Evolutionary conservation across 2,888 invertebrate genomes (phyloP).

Genomic region (Cephus spinipes): DNA sequence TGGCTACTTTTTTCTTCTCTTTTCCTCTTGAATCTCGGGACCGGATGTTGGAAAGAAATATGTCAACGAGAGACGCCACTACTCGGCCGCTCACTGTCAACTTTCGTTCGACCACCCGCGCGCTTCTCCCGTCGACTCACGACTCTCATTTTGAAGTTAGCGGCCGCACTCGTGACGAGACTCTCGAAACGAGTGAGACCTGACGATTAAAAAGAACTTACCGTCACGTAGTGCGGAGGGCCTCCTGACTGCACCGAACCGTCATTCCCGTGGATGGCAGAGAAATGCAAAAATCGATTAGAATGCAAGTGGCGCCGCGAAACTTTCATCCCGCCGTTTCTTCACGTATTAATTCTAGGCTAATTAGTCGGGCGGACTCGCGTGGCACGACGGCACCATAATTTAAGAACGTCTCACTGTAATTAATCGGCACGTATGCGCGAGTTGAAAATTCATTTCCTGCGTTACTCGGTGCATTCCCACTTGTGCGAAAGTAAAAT

Average conservation of each 20-base stretch:
- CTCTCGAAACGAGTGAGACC: neutral
- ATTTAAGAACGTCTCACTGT: neutral
- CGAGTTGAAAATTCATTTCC: neutral
- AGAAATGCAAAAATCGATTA: neutral
- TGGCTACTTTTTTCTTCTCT: neutral
- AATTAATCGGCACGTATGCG: neutral
- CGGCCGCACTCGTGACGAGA: neutral
- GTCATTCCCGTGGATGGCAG: neutral
- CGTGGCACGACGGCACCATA: neutral
- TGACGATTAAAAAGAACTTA: neutral
- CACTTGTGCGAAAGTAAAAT: too few species aligned
- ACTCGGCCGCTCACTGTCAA: neutral
- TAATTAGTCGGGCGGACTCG: neutral
- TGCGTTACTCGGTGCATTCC: neutral
- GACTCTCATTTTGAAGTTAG: neutral
- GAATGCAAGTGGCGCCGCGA: neutral
- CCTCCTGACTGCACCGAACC: neutral
- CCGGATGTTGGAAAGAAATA: neutral
- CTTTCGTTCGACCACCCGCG: neutral
- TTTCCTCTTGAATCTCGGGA: neutral
- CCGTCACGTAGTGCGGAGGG: neutral
- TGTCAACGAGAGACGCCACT: neutral
- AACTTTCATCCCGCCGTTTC: neutral
- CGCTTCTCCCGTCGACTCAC: neutral
- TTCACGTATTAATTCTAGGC: neutral